Conservation (phyloP, 92 coral and sea anemone species). For the Epizoanthus illoricatus region DNA sequence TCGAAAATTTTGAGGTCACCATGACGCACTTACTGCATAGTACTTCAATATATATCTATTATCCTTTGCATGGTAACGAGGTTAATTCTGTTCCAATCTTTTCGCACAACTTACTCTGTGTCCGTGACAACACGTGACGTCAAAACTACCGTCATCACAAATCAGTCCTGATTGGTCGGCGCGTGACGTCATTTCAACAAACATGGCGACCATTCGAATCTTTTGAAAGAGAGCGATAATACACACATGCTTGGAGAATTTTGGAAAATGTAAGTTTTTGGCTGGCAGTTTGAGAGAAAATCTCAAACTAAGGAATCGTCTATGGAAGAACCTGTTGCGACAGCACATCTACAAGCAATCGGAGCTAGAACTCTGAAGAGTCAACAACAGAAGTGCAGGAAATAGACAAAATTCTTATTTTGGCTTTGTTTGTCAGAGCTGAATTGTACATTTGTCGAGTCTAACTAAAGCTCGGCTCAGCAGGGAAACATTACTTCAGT, state of each 20-base stretch:
- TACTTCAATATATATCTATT: too few species aligned
- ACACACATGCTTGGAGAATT: slow-evolving; percentile 33
- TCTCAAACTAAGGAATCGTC: slow-evolving; percentile 22
- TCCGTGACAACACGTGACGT: slow-evolving; percentile 41
- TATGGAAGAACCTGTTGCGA: slow-evolving; percentile 19
- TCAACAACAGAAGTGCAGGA: slow-evolving; percentile 10
- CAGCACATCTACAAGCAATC: not conserved
- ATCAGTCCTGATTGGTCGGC: slow-evolving; percentile 69
- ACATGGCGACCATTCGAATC: slow-evolving; percentile 76
- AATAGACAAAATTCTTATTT: not conserved
- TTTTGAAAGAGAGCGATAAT: slow-evolving; percentile 28
- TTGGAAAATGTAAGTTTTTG: slow-evolving; percentile 13
- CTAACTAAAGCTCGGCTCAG: slow-evolving; percentile 16
- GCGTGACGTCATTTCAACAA: slow-evolving; percentile 78
- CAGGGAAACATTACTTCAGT: slow-evolving; percentile 38
- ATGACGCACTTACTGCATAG: too few species aligned
- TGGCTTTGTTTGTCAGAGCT: slow-evolving; percentile 26
- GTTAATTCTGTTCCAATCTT: not conserved
- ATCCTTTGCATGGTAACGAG: not conserved
- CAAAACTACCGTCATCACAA: slow-evolving; percentile 8
- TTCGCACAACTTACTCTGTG: slow-evolving; percentile 10
- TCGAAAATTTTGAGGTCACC: too few species aligned
- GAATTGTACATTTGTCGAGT: slow-evolving; percentile 44
- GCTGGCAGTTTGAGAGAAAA: slow-evolving; percentile 30
- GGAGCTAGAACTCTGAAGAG: slow-evolving; percentile 2